phyloP scores from a whole-genome alignment of 2,797 vertebrate genomes.

The Helostoma temminkii region DNA sequence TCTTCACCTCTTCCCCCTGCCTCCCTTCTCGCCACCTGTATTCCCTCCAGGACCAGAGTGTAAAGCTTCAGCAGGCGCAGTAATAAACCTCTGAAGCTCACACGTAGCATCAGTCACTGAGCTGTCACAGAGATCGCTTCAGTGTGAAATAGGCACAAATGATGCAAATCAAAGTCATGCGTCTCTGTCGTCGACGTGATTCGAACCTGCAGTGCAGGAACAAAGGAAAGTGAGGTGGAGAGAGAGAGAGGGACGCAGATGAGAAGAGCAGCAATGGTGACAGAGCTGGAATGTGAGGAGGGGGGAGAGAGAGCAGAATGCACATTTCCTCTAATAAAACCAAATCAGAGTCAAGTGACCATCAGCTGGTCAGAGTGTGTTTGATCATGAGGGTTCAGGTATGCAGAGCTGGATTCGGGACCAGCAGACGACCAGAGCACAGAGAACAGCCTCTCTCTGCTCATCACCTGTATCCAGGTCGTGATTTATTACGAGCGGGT shows the following conservation, averaged over 20 bases:
- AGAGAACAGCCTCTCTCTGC: background rate
- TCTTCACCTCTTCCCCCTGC: background rate
- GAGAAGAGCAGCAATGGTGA: conserved; percentile 33
- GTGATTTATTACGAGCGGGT: conserved; percentile 27
- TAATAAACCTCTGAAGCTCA: conserved; percentile 1
- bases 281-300: conserved; percentile 50
- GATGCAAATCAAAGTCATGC: conserved; percentile 5
- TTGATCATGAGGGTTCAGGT: conserved; percentile 92
- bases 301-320: conserved; percentile 56
- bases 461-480: conserved; percentile 45
- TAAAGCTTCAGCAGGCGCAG: conserved; percentile 3
- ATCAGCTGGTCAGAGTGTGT: conserved; percentile 89
- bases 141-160: background rate
- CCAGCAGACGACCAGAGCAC: conserved; percentile 65
- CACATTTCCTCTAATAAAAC: conserved; percentile 87
- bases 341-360: conserved; percentile 91
- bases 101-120: background rate
- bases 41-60: conserved; percentile 3
- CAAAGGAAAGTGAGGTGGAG: too few species aligned
- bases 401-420: conserved; percentile 80
- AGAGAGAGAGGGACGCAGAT: background rate
- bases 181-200: background rate
- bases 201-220: too few species aligned
- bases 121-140: background rate
- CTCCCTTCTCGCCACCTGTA: conserved; percentile 1